Base-by-base conservation (phyloP, 2,888 invertebrate genomes). In the Nomada fucata region DNA sequence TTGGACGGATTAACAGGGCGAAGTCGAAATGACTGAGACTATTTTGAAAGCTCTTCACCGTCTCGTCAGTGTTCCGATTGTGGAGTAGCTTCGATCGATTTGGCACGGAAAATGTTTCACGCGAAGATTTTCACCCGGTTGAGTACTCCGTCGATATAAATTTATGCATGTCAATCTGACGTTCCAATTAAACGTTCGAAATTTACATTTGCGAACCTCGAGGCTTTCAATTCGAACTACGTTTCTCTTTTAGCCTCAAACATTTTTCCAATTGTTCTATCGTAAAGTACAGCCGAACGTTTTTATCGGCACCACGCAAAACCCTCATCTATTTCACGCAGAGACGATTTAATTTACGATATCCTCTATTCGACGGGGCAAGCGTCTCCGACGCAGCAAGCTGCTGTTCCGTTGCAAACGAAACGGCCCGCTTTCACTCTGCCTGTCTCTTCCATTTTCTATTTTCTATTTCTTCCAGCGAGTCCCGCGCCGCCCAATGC, bases 381-480 rank as follows among this genome's bases (percentile, higher is more conserved):
- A 57, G 44, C n/a, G 18, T 36, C 18, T 63, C 36, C 7, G 36
- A 29, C 26, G 26, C 9, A 20, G 50, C 50, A 23, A 52, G n/a
- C 53, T 26, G 64, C 42, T 60, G 63, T 74, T 76, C 65, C 42
- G 42, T 64, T 53, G 69, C 71, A 68, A 76, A 80, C 69, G 68
- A 73, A 76, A 71, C 52, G 79, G 50, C 63, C 72, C 76, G 78
- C 86, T 86, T 87, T 79, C 79, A 79, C 79, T 83, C 79, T 71
- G 59, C 26, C 20, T 53, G 59, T 47, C 44, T 78, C 77, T 52
- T 82, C 81, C 70, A 86, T 82, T 87, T 85, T 85, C 85, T 80
- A 84, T 86, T 87, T 79, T 85, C 81, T 77, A 83, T 80, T 80
- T 76, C 82, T 73, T 71, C 29, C 74, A 44, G 53, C 63, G 76